Base-by-base conservation (phyloP, 2,888 invertebrate species). In the Sepiola atlantica region DNA sequence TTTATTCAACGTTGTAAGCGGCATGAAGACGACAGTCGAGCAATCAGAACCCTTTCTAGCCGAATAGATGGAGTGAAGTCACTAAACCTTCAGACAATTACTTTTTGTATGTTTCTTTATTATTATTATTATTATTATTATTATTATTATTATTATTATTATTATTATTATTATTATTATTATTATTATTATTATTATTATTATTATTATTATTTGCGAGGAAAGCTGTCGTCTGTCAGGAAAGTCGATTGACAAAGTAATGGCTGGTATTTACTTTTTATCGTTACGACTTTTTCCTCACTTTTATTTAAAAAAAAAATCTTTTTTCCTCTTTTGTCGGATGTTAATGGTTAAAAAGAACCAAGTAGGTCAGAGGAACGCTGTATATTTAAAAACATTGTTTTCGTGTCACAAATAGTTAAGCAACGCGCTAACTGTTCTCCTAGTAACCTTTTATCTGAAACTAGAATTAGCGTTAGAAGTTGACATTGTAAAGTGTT, bases 41-140 rank as follows among this genome's bases (percentile, higher is more conserved):
- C 77, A n/a, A 77, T 32, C 77, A 77, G 77, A 45, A 32, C 77
- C 77, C 77, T 77, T 32, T 32, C 77, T 32, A 77, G 77, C 77
- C 32, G 14, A 12, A 12, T 2, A 21, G 77, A n/a, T 32, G 77
- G 77, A 32, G 77, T 16, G 45, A 45, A 77, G 77, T 32, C n/a
- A 77, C 77, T 77, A 77, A 77, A 77, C n/a, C 77, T 77, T 77
- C n/a, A n/a, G 77, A n/a, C 77, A 77, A 77, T 77, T 77, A 77
- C 77, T n/a, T 28, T 77, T 77, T 77, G 77, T n/a, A n/a, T 77
- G 10, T n/a, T 1, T 24, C 6, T 61, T 77, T n/a, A 14, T 77
- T 77, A n/a, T n/a, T n/a, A n/a, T n/a, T n/a, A n/a, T n/a, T n/a
- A n/a, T n/a, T n/a, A n/a, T n/a, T n/a, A n/a, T n/a, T n/a, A n/a